Evolutionary conservation across 2,797 vertebrate genomes (phyloP).

Genomic region (Pangasius larnaudii): DNA sequence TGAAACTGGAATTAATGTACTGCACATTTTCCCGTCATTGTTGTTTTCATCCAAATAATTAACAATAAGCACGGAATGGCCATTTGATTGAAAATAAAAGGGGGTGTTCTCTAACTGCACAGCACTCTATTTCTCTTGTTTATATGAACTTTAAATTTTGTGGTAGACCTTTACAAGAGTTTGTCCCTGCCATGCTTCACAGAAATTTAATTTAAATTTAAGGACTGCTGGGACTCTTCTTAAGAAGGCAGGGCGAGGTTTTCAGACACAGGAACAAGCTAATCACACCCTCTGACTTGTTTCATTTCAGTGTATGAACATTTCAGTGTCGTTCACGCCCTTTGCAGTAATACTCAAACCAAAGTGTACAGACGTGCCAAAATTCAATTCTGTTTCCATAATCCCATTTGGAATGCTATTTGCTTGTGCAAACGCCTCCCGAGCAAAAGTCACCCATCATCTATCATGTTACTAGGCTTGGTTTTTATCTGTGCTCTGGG

Average conservation of each 20-base stretch:
- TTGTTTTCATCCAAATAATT: not conserved
- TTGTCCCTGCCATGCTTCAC: not conserved
- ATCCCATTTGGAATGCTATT: constrained; percentile 46
- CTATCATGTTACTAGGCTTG: constrained; percentile 50
- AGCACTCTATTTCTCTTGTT: constrained; percentile 36
- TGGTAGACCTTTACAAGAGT: constrained; percentile 30
- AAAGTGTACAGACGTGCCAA: constrained; percentile 19
- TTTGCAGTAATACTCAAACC: constrained; percentile 6
- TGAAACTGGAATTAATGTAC: not conserved
- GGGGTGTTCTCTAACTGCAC: not conserved
- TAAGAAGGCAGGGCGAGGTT: not conserved
- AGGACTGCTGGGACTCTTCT: not conserved
- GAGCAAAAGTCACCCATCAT: constrained; percentile 48
- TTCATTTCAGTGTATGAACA: constrained; percentile 19
- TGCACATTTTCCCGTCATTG: not conserved
- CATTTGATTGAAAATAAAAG: not conserved
- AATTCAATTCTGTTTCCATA: constrained; percentile 39
- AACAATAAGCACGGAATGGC: not conserved
- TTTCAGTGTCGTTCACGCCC: not conserved
- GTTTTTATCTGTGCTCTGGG: constrained; percentile 30
- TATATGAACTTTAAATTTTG: constrained; percentile 4
- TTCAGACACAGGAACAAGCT: constrained; percentile 45
- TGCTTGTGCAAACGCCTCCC: constrained; percentile 43
- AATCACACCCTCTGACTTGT: constrained; percentile 47
- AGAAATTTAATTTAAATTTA: constrained; percentile 10